phyloP scores from a whole-genome alignment of 2,113 vertebrate species.

The Odontophorus gujanensis region DNA sequence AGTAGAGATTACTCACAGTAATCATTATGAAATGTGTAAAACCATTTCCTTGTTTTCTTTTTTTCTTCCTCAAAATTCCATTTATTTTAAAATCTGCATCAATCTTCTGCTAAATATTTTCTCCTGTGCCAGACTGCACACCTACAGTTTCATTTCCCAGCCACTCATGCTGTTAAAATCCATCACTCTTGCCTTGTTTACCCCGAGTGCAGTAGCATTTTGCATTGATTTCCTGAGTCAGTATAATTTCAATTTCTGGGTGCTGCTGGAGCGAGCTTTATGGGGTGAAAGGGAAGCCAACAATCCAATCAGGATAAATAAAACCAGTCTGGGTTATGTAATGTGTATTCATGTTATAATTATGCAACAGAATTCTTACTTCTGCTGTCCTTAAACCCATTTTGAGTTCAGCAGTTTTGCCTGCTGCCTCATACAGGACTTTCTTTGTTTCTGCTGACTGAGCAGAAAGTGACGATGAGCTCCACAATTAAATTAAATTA shows the following conservation, averaged over 20 bases:
- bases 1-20: not conserved
- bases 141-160: not conserved
- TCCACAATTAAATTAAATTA: constrained; percentile 56
- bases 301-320: not conserved
- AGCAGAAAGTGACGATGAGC: constrained; percentile 57
- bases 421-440: constrained; percentile 48
- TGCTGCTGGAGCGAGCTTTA: not conserved
- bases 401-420: constrained; percentile 34
- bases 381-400: constrained; percentile 48
- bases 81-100: constrained; percentile 13
- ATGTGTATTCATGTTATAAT: constrained; percentile 11
- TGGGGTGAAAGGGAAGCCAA: not conserved
- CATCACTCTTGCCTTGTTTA: not conserved
- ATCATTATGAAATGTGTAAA: constrained; percentile 38
- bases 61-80: not conserved
- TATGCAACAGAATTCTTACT: constrained; percentile 60
- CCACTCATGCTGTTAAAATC: not conserved
- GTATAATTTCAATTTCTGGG: constrained; percentile 27
- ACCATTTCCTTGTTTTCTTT: not conserved
- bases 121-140: not conserved
- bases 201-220: not conserved
- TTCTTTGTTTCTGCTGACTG: constrained; percentile 62
- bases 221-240: not conserved
- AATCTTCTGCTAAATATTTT: constrained; percentile 5
- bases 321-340: constrained; percentile 18